Percentiles rank a stretch among this genome's conserved stretches.
phyloP scores from a whole-genome alignment of 1,140 invertebrate species.

The Camponotus pennsylvanicus region DNA sequence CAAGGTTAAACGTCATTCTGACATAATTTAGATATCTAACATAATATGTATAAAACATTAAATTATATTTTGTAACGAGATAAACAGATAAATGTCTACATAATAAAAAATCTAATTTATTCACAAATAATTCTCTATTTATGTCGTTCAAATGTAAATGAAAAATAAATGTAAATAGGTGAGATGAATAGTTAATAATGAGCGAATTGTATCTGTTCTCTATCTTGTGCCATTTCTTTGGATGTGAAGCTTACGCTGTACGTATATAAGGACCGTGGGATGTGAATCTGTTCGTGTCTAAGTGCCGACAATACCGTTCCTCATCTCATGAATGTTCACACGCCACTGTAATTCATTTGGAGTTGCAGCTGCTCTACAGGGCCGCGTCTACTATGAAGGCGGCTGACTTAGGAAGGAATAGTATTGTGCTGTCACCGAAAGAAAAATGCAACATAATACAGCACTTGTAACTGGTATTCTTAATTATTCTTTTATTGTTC shows the following conservation, averaged over 20 bases:
- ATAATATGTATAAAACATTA: neutral
- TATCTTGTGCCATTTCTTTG: slow-evolving; percentile 18
- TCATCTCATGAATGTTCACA: slow-evolving; percentile 56
- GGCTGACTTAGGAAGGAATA: neutral
- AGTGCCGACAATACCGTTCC: slow-evolving; percentile 35
- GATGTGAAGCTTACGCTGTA: neutral
- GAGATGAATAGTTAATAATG: slow-evolving; percentile 14
- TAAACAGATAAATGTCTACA: neutral
- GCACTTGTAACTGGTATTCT: slow-evolving; percentile 3
- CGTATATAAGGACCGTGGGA: neutral
- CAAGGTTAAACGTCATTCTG: neutral
- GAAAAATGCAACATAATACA: slow-evolving; percentile 19
- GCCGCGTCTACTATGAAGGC: slow-evolving; percentile 4
- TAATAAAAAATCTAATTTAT: neutral
- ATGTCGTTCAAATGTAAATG: neutral
- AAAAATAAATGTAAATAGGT: neutral
- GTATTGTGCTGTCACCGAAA: slow-evolving; percentile 1
- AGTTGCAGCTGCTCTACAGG: slow-evolving; percentile 59
- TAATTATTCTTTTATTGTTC: slow-evolving; percentile 27
- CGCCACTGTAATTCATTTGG: slow-evolving; percentile 58
- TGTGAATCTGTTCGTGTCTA: slow-evolving; percentile 36
- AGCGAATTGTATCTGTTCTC: neutral
- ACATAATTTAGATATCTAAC: neutral
- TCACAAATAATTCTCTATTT: neutral
- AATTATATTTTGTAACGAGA: neutral